These are phyloP conservation scores for Noctua comes DNA, from an alignment of 2,888 invertebrate genomes.

Conservation along the genomic window DNA sequence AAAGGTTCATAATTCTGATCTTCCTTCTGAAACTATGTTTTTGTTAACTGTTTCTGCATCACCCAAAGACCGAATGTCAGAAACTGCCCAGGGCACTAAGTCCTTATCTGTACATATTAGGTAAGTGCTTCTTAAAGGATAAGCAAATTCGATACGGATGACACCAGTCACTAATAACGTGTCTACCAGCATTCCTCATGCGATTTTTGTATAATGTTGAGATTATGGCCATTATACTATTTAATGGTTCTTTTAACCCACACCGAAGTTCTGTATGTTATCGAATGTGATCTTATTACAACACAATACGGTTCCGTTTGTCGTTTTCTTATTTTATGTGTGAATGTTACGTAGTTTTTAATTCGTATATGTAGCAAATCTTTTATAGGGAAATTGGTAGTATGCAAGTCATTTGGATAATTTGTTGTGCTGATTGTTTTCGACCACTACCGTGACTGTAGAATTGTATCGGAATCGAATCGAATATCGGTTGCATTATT, in stretches of 20 bases:
- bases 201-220: neutral
- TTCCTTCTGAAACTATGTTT: neutral
- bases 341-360: conserved; percentile 52
- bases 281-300: conserved; percentile 36
- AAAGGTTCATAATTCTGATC: neutral
- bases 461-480: conserved; percentile 37
- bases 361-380: conserved; percentile 34
- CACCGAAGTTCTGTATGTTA: conserved; percentile 4
- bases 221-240: conserved; percentile 11
- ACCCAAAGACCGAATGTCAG: neutral
- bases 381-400: conserved; percentile 8
- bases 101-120: neutral
- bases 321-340: conserved; percentile 34
- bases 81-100: neutral
- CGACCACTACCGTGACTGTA: conserved; percentile 52
- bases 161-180: neutral
- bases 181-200: conserved; percentile 7
- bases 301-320: conserved; percentile 26
- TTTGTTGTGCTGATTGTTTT: conserved; percentile 58
- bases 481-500: conserved; percentile 37
- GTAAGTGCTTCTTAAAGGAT: neutral
- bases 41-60: neutral
- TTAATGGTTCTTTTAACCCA: conserved; percentile 20
- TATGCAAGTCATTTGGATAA: conserved; percentile 54
- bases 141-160: neutral